Percentiles rank a stretch among this genome's conserved stretches.
These are phyloP conservation scores for Eupristina koningsbergeri DNA, from an alignment of 1,140 invertebrate genomes.

Conservation along the genomic window DNA sequence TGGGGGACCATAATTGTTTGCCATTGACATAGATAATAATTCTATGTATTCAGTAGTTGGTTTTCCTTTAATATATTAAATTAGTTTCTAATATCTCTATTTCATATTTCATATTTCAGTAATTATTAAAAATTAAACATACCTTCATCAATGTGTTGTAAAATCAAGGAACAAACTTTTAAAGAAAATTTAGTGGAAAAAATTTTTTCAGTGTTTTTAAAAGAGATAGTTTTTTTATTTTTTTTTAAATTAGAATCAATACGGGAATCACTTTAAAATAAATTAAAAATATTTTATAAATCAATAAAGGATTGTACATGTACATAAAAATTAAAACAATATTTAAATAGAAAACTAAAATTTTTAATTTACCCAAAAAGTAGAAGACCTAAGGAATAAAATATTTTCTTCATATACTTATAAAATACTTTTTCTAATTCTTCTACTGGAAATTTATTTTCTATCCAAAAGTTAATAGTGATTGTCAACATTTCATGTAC, in stretches of 20 bases:
- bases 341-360: slow-evolving; percentile 30
- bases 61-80: slow-evolving; percentile 64
- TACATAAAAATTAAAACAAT: slow-evolving; percentile 15
- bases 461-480: slow-evolving; percentile 72
- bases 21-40: slow-evolving; percentile 66
- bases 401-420: slow-evolving; percentile 69
- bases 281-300: background rate
- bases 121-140: slow-evolving; percentile 28
- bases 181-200: slow-evolving; percentile 53
- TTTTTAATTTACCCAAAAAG: slow-evolving; percentile 72
- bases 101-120: background rate
- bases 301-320: background rate
- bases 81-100: too few relatives aligned
- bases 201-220: slow-evolving; percentile 34
- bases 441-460: slow-evolving; percentile 69
- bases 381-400: slow-evolving; percentile 71
- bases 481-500: slow-evolving; percentile 67
- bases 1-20: slow-evolving; percentile 67
- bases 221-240: slow-evolving; percentile 14
- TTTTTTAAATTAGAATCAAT: background rate
- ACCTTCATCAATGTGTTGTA: slow-evolving; percentile 69
- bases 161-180: slow-evolving; percentile 54
- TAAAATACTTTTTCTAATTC: slow-evolving; percentile 70
- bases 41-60: slow-evolving; percentile 69
- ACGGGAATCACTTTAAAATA: slow-evolving; percentile 28